Conservation (phyloP, 2,888 invertebrate genomes). For the Phortica magna region DNA sequence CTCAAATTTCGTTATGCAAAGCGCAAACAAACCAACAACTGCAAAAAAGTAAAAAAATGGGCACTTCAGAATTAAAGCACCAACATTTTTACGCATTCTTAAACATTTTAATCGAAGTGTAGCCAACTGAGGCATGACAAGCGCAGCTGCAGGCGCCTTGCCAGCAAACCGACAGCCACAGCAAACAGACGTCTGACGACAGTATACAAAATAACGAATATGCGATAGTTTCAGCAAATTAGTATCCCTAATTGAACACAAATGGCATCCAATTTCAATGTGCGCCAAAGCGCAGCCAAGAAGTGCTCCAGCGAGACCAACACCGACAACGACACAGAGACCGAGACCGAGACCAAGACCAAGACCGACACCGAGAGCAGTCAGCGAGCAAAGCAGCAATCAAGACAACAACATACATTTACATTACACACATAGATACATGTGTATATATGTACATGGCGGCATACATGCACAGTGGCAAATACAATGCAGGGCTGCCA, state of each 20-base stretch:
- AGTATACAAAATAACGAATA: constrained; percentile 15
- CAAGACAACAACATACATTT: not conserved
- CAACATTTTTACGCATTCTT: constrained; percentile 29
- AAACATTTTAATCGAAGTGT: constrained; percentile 31
- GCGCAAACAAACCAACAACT: not conserved
- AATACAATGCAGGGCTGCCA: constrained; percentile 5
- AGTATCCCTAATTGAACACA: constrained; percentile 72
- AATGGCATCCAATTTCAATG: constrained; percentile 70
- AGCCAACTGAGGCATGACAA: constrained; percentile 8
- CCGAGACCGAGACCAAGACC: not conserved
- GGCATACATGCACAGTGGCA: not conserved
- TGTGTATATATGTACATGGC: not conserved
- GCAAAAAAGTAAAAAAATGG: not conserved
- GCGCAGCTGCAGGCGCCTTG: not conserved
- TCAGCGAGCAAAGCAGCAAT: not conserved
- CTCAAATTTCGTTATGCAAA: not conserved
- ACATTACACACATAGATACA: not conserved
- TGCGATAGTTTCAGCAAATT: constrained; percentile 59
- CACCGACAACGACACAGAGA: not conserved
- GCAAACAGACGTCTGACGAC: not conserved
- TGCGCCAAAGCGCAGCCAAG: constrained; percentile 25
- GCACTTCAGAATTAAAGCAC: constrained; percentile 5
- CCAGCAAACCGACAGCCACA: not conserved
- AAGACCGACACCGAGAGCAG: not conserved
- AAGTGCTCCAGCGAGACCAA: constrained; percentile 14